A percentile compares a stretch with the other conserved stretches of the same genome.
These are phyloP conservation scores for Sminthurinus aureus DNA, from an alignment of 2,888 invertebrate genomes.

Conservation along the genomic window DNA sequence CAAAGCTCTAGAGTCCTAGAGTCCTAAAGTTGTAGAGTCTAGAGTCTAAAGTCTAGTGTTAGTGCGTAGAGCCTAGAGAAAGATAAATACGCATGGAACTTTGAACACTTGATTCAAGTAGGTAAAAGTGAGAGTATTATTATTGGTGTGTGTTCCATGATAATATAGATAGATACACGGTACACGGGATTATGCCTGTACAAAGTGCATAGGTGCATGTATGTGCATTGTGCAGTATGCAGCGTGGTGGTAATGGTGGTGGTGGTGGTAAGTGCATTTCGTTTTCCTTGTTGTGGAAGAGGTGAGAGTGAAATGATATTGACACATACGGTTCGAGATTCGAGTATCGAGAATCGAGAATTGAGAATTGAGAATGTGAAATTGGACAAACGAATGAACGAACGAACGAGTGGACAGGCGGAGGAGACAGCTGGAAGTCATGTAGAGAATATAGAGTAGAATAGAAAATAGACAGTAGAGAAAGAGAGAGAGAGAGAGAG, in stretches of 20 bases:
- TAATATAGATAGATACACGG: not conserved
- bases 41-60: not conserved
- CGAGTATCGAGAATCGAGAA: no score
- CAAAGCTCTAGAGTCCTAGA: not conserved
- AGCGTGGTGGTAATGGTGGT: not conserved
- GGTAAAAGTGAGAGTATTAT: no score
- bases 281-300: not conserved
- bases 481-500: no score
- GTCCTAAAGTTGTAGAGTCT: no score
- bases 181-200: not conserved
- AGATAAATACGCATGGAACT: no score
- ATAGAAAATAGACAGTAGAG: no score
- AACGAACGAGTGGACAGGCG: no score
- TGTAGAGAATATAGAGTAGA: slow-evolving; percentile 8
- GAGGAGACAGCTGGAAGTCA: slow-evolving; percentile 39
- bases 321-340: not conserved
- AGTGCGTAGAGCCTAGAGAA: no score
- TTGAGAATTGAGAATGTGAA: no score
- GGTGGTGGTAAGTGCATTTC: not conserved
- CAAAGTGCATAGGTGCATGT: not conserved
- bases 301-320: slow-evolving; percentile 9
- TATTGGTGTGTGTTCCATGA: not conserved
- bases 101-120: no score
- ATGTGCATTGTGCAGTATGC: not conserved
- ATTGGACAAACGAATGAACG: no score